Conservation (phyloP, 2,888 invertebrate genomes). For the Scaeva pyrastri region DNA sequence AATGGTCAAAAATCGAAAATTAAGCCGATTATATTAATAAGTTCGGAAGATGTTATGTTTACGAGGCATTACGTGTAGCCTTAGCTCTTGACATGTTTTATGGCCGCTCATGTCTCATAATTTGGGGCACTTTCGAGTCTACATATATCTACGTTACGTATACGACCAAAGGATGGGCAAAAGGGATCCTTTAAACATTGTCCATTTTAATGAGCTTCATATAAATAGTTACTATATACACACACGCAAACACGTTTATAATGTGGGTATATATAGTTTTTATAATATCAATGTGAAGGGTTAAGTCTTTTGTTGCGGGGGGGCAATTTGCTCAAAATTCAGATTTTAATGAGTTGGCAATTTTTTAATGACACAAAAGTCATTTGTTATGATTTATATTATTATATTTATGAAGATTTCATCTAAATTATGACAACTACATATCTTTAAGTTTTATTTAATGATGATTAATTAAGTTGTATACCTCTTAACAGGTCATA, state of each 20-base stretch:
- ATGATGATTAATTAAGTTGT: background rate
- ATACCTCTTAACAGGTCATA: too few relatives aligned
- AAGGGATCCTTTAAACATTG: constrained; percentile 10
- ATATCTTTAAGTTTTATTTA: constrained; percentile 16
- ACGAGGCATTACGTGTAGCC: constrained; percentile 64
- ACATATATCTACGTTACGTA: background rate
- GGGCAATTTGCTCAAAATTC: constrained; percentile 43
- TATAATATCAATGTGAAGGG: background rate
- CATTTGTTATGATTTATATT: constrained; percentile 34
- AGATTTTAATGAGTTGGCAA: constrained; percentile 37
- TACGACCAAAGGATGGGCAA: background rate
- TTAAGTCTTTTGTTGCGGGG: constrained; percentile 23
- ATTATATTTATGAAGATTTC: background rate
- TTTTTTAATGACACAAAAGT: constrained; percentile 23
- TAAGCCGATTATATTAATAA: constrained; percentile 75
- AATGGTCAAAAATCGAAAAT: constrained; percentile 75
- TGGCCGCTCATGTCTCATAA: constrained; percentile 49
- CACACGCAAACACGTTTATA: background rate
- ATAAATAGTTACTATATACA: constrained; percentile 4
- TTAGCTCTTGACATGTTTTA: constrained; percentile 70
- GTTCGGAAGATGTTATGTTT: constrained; percentile 66
- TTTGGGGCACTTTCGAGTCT: constrained; percentile 34
- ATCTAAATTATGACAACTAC: constrained; percentile 6
- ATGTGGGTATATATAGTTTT: background rate
- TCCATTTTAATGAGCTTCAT: constrained; percentile 43